Evolutionary conservation across 2,888 invertebrate genomes (phyloP), one percentile per base, ranked within the genome.

Genomic region (Platerodrilus igneus): DNA sequence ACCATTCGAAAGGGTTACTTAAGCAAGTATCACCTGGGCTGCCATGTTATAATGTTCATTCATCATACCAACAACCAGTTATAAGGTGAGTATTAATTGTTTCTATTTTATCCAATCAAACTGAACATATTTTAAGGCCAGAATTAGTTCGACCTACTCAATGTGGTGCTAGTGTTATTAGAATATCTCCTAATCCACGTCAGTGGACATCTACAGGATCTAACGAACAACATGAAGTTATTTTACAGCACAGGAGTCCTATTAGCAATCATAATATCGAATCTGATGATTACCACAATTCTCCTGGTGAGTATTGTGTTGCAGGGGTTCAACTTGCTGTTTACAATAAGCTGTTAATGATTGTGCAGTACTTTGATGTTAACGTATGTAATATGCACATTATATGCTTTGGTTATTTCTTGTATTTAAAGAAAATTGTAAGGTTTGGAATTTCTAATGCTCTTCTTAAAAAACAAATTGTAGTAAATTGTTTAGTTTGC

Each of bases 151-250:
- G 84, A 46, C 83, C 85, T 8, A 72, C 73, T 15, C 71, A 64
- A 55, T 75, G 76, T 18, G 79, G 80, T 26, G 84, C 87, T 16
- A 87, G 88, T 68, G 89, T 89, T 20, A 90, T 90, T 58, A 72
- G 89, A 60, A 83, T 88, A 57, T 89, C 89, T 2, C 88, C 88
- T 7, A 83, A 79, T 48, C 78, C 79, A 26, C 71, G 73, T 32
- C 62, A 61, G 16, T 66, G 65, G 65, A 42, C 50, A 22, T 48
- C 47, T 42, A 35, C 52, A 22, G 45, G 50, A 15, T 36, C 67
- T 1, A 69, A 70, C 48, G 76, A 75, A 3, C 66, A 73, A 19
- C 71, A 48, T 8, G 48, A 54, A 33, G 66, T 67, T 19, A 65
- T 67, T 42, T 52, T 68, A 11, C 67, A 66, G 47, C 63, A 67